These are phyloP conservation scores for Chelonus formosanus DNA, from an alignment of 2,888 invertebrate species.

Conservation along the genomic window DNA sequence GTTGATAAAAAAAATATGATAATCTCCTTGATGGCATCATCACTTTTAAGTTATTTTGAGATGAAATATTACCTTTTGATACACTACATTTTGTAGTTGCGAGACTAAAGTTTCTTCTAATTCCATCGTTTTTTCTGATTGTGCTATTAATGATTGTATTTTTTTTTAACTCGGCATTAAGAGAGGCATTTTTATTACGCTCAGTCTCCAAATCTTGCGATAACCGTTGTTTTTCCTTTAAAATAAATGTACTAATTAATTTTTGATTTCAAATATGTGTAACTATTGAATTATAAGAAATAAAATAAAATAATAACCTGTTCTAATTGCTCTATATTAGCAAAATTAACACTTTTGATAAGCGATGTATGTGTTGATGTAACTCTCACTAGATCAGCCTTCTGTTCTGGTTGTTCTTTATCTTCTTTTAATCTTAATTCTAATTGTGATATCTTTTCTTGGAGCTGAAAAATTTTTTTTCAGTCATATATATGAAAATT, in stretches of 20 bases:
- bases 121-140: slow-evolving; percentile 47
- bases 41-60: no score
- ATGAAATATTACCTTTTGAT: no score
- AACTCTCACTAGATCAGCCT: slow-evolving; percentile 51
- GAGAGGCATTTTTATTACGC: slow-evolving; percentile 47
- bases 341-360: slow-evolving; percentile 42
- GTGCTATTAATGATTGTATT: slow-evolving; percentile 51
- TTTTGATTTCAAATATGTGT: slow-evolving; percentile 3
- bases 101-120: slow-evolving; percentile 50
- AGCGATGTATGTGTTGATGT: slow-evolving; percentile 59
- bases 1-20: slow-evolving; percentile 1
- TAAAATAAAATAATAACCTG: slow-evolving; percentile 48
- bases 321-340: slow-evolving; percentile 51
- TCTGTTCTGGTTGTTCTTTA: slow-evolving; percentile 49
- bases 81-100: slow-evolving; percentile 53
- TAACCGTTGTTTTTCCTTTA: slow-evolving; percentile 67
- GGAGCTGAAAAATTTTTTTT: slow-evolving; percentile 61
- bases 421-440: slow-evolving; percentile 65
- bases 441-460: slow-evolving; percentile 67
- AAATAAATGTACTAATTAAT: slow-evolving; percentile 39
- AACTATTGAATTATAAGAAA: slow-evolving; percentile 15
- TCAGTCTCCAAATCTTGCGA: slow-evolving; percentile 65
- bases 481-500: not conserved
- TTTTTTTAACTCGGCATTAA: slow-evolving; percentile 51
- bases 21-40: no score